Evolutionary conservation across 2,113 vertebrate genomes (phyloP).

Genomic region (Alethe castanea): DNA sequence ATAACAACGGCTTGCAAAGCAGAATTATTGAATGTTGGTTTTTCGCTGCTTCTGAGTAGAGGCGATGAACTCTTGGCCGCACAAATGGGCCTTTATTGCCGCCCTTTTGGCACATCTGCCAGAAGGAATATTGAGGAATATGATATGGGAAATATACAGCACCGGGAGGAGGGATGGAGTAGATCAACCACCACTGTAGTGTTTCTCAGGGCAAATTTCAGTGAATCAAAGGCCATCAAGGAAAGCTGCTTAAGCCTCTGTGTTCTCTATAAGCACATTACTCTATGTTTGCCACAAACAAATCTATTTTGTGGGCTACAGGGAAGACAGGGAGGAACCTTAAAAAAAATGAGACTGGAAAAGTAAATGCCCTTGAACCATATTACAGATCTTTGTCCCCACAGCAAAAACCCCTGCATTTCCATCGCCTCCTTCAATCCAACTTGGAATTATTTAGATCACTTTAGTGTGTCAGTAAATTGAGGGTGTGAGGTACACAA

Average conservation of each 20-base stretch:
- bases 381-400: not conserved
- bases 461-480: not conserved
- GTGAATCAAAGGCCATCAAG: not conserved
- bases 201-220: not conserved
- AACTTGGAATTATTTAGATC: not conserved
- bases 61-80: not conserved
- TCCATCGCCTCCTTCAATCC: not conserved
- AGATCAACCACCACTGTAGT: not conserved
- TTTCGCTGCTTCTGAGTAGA: not conserved
- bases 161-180: not conserved
- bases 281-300: not conserved
- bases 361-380: fast-evolving
- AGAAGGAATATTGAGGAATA: conserved; percentile 23
- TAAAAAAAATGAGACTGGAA: not conserved
- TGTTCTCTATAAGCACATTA: not conserved
- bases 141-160: not conserved
- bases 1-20: conserved; percentile 1
- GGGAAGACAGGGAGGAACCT: not conserved
- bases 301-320: not conserved
- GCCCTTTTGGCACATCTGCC: not conserved
- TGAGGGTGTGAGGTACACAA: too few relatives aligned
- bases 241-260: not conserved
- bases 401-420: not conserved
- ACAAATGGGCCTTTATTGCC: conserved; percentile 43
- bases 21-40: conserved; percentile 49